Evolutionary conservation across 2,113 vertebrate genomes (phyloP).

Genomic region (Mormyrus lacerda): DNA sequence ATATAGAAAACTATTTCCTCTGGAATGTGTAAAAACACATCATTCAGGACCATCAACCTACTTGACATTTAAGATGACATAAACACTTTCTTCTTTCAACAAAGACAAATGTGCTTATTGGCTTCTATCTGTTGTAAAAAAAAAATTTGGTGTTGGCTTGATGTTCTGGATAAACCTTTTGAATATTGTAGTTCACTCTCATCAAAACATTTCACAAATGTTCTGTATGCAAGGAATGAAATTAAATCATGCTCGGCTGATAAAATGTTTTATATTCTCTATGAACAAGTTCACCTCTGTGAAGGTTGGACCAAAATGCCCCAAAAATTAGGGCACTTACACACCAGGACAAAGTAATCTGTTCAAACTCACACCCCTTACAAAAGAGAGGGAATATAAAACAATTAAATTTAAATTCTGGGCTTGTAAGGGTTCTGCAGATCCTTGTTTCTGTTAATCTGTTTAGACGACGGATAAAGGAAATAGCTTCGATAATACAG

Average conservation of each 20-base stretch:
- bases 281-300: neutral
- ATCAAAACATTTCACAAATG: neutral
- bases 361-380: slow-evolving; percentile 10
- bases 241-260: neutral
- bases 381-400: slow-evolving; percentile 12
- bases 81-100: neutral
- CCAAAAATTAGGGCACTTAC: neutral
- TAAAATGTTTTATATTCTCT: slow-evolving; percentile 8
- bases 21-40: slow-evolving; percentile 22
- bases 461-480: neutral
- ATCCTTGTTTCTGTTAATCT: slow-evolving; percentile 18
- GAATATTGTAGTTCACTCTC: neutral
- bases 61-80: slow-evolving; percentile 2
- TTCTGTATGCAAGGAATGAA: neutral
- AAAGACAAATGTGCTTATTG: neutral
- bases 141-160: too few relatives aligned
- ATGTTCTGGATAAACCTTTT: neutral
- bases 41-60: neutral
- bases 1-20: slow-evolving; percentile 15
- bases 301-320: neutral
- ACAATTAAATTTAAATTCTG: slow-evolving; percentile 18
- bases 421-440: neutral
- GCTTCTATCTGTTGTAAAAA: neutral
- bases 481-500: neutral
- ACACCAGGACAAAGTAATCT: slow-evolving; percentile 8